These are phyloP conservation scores for Drosophila athabasca DNA, from an alignment of 1,140 invertebrate species.

Conservation along the genomic window DNA sequence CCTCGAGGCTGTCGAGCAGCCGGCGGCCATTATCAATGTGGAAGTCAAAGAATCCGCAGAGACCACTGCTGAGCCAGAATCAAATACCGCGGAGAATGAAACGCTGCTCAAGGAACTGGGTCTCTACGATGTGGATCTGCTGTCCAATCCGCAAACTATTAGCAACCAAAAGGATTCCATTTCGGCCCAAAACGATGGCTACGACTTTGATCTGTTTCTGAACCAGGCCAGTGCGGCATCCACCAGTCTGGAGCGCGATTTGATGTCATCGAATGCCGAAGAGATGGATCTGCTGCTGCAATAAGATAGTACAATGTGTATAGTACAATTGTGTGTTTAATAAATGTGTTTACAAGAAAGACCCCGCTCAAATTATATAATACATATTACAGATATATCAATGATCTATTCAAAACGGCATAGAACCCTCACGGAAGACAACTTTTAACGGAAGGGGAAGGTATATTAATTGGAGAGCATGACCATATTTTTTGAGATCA, in stretches of 20 bases:
- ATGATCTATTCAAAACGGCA: too few species aligned
- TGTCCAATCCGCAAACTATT: conserved; percentile 73
- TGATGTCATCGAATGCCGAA: conserved; percentile 71
- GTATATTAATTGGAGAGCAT: too few species aligned
- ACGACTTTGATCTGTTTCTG: conserved; percentile 77
- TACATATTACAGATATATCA: too few species aligned
- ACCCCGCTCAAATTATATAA: too few species aligned
- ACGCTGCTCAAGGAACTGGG: conserved; percentile 73
- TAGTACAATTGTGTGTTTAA: conserved; percentile 28
- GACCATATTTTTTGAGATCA: too few species aligned
- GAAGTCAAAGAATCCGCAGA: conserved; percentile 26
- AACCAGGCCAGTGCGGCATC: conserved; percentile 64
- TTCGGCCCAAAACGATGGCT: conserved; percentile 69
- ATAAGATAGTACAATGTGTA: conserved; percentile 21
- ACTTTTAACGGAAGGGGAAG: too few species aligned
- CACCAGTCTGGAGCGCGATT: conserved; percentile 66
- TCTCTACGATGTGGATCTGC: conserved; percentile 70
- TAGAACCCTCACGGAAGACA: too few species aligned
- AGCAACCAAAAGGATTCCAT: conserved; percentile 73
- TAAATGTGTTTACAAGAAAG: conserved; percentile 12
- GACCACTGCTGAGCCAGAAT: background rate
- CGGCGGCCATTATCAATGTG: conserved; percentile 70
- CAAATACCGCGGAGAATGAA: conserved; percentile 56
- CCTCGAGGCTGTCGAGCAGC: conserved; percentile 69
- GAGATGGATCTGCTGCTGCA: conserved; percentile 78